These are phyloP conservation scores for Virgularia gustaviana DNA, from an alignment of 92 coral and sea anemone species.

Conservation along the genomic window DNA sequence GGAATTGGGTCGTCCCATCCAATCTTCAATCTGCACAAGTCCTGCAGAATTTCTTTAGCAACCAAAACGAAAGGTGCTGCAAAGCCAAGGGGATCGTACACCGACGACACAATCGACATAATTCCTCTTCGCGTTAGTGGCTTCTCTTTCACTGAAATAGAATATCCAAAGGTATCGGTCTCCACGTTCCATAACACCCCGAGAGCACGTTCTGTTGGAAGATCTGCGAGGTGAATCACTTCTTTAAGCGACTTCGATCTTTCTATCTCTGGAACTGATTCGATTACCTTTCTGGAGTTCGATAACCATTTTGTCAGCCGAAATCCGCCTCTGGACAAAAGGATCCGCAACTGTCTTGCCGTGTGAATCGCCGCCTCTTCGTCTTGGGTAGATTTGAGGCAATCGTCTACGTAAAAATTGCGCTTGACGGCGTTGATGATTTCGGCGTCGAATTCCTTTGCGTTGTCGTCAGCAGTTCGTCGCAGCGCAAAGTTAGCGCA, in stretches of 20 bases:
- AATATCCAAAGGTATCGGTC: background rate
- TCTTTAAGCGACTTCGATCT: constrained; percentile 10
- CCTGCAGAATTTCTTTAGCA: constrained; percentile 20
- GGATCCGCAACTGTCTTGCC: constrained; percentile 23
- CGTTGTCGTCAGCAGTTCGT: constrained; percentile 17
- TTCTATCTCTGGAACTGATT: constrained; percentile 11
- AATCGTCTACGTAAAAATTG: constrained; percentile 35
- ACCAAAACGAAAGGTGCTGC: constrained; percentile 14
- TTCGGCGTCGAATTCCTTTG: background rate
- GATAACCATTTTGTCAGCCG: constrained; percentile 34
- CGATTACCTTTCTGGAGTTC: constrained; percentile 17
- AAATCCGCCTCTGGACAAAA: constrained; percentile 16
- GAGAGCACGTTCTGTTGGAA: constrained; percentile 25
- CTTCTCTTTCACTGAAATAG: background rate
- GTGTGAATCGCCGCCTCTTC: constrained; percentile 13
- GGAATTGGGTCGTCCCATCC: constrained; percentile 28
- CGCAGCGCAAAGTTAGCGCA: constrained; percentile 25
- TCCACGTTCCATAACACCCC: constrained; percentile 29
- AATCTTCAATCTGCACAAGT: constrained; percentile 3
- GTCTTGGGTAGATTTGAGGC: constrained; percentile 30
- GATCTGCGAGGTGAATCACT: background rate
- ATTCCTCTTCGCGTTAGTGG: constrained; percentile 7
- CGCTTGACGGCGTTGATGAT: constrained; percentile 26
- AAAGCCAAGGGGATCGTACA: constrained; percentile 22
- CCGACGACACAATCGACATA: constrained; percentile 2